Evolutionary conservation across 1,140 invertebrate genomes (phyloP).

Genomic region (Alviniconcha marisindica): DNA sequence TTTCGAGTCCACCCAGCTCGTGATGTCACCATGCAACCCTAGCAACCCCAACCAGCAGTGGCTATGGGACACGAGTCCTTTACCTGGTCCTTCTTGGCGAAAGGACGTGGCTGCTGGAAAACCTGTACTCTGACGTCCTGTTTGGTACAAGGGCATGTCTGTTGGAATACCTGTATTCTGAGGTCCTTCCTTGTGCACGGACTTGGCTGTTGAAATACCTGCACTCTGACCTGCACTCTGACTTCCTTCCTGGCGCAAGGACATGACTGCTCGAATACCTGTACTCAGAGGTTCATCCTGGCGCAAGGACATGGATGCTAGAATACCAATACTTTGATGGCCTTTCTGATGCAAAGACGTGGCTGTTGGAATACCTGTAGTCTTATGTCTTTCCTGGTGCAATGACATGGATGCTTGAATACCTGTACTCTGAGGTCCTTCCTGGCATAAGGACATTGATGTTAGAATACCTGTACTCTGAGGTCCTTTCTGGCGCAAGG

Average conservation of each 20-base stretch:
- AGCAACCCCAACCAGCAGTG: conserved; percentile 1
- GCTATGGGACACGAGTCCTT: neutral
- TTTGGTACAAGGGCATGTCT: too few relatives aligned
- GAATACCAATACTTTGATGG: too few relatives aligned
- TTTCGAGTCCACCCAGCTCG: too few relatives aligned
- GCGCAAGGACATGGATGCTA: neutral
- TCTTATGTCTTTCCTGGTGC: neutral
- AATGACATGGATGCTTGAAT: too few relatives aligned
- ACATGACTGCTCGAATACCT: conserved; percentile 13
- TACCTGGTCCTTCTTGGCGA: neutral
- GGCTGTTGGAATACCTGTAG: conserved; percentile 10
- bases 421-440: neutral
- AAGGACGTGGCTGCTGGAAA: conserved; percentile 29
- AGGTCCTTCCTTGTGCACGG: too few relatives aligned
- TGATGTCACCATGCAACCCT: neutral
- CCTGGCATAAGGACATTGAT: too few relatives aligned
- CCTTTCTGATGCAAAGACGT: conserved; percentile 11
- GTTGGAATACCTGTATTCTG: too few relatives aligned
- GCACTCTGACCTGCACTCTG: too few relatives aligned
- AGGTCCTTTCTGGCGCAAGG: too few relatives aligned
- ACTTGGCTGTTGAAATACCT: too few relatives aligned
- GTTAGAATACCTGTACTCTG: too few relatives aligned
- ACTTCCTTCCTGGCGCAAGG: conserved; percentile 24
- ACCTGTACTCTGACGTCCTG: conserved; percentile 4
- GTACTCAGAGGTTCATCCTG: neutral